Evolutionary conservation across 2,113 vertebrate species (phyloP).

Genomic region (Grammomys dolichurus): DNA sequence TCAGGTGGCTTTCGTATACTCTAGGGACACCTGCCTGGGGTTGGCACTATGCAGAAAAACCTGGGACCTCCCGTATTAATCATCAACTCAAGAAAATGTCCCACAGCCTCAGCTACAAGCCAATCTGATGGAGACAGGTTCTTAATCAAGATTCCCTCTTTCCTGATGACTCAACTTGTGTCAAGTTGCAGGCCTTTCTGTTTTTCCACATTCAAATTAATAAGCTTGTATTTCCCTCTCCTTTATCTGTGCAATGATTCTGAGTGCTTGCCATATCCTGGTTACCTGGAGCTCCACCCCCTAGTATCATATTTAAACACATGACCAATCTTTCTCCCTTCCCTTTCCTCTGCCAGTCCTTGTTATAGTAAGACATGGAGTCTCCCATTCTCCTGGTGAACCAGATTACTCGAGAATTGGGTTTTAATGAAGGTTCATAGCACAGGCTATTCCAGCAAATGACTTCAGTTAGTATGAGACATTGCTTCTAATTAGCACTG

Average conservation of each 20-base stretch:
- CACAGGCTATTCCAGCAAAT: not conserved
- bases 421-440: conserved; percentile 8
- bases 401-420: not conserved
- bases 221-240: not conserved
- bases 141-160: not conserved
- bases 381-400: conserved; percentile 32
- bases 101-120: not conserved
- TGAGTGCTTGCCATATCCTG: not conserved
- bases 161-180: not conserved
- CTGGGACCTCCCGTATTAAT: not conserved
- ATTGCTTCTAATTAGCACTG: not conserved
- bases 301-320: not conserved
- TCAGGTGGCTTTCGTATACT: not conserved
- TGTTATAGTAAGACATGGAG: not conserved
- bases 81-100: not conserved
- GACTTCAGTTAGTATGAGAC: conserved; percentile 26
- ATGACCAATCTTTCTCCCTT: not conserved
- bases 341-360: not conserved
- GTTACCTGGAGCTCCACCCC: not conserved
- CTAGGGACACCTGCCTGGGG: not conserved
- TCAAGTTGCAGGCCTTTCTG: not conserved
- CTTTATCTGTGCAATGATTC: not conserved
- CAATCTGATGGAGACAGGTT: not conserved
- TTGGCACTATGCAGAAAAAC: not conserved
- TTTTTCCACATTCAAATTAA: conserved; percentile 46